These are phyloP conservation scores for Indri indri DNA, from an alignment of 2,113 vertebrate genomes.

Conservation along the genomic window DNA sequence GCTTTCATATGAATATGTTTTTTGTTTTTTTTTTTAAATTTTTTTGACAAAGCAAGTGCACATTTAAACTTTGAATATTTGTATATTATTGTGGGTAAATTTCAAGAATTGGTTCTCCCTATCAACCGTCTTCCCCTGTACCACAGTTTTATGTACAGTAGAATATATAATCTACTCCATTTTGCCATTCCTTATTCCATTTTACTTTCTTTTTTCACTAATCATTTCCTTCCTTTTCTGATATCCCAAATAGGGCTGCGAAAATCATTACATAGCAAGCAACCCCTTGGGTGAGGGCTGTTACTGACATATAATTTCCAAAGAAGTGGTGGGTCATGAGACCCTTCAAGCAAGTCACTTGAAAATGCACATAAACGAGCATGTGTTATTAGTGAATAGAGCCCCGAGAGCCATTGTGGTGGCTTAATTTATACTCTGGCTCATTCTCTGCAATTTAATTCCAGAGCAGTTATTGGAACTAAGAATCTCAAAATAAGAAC, in stretches of 20 bases:
- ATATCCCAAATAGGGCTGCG: constrained; percentile 71
- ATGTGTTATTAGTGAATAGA: constrained; percentile 76
- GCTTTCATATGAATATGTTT: neutral
- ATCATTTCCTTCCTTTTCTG: constrained; percentile 14
- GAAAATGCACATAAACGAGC: constrained; percentile 79
- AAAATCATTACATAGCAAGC: constrained; percentile 67
- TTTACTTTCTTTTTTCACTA: constrained; percentile 42
- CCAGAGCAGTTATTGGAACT: constrained; percentile 47
- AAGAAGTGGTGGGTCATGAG: constrained; percentile 75
- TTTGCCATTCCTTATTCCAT: constrained; percentile 31
- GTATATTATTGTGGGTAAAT: neutral
- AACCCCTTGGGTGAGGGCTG: constrained; percentile 64
- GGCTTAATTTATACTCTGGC: constrained; percentile 78
- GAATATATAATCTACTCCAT: constrained; percentile 56
- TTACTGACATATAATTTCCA: constrained; percentile 81
- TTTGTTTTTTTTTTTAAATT: neutral
- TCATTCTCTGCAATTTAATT: constrained; percentile 81
- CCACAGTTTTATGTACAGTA: constrained; percentile 37
- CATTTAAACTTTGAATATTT: neutral
- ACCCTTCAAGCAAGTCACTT: constrained; percentile 75
- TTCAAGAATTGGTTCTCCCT: neutral
- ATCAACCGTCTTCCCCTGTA: neutral
- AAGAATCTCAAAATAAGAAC: constrained; percentile 55
- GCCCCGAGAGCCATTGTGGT: constrained; percentile 77
- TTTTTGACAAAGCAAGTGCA: neutral